These are phyloP conservation scores for Tanytarsus gracilentus DNA, from an alignment of 2,888 invertebrate species.

Conservation along the genomic window DNA sequence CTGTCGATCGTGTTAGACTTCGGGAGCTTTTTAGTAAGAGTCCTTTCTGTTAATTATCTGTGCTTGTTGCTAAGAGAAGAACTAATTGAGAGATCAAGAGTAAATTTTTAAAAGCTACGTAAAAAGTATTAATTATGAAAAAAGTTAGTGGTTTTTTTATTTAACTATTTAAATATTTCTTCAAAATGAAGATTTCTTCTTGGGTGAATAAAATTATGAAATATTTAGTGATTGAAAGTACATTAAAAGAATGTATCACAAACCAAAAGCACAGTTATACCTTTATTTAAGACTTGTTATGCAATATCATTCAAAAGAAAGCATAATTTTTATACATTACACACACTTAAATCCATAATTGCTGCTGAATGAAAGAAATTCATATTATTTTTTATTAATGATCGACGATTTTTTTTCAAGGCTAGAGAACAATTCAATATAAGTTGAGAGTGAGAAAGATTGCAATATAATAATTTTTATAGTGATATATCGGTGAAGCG, in stretches of 20 bases:
- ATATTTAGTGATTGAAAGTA: neutral
- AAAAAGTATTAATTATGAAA: neutral
- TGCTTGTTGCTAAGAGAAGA: too few relatives aligned
- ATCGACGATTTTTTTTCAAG: conserved; percentile 24
- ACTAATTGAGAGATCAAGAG: too few relatives aligned
- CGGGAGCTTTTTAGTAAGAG: conserved; percentile 26
- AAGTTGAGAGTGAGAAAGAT: neutral
- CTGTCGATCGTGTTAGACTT: conserved; percentile 26
- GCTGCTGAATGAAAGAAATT: conserved; percentile 2
- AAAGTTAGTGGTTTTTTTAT: neutral
- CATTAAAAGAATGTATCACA: too few relatives aligned
- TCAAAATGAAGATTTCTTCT: neutral
- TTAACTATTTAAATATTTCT: neutral
- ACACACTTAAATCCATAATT: neutral
- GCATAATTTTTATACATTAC: conserved; percentile 23
- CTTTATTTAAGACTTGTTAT: conserved; percentile 12
- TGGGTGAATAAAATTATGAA: too few relatives aligned
- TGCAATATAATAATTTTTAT: neutral
- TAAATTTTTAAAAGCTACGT: conserved; percentile 20
- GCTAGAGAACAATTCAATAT: conserved; percentile 19
- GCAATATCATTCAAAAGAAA: conserved; percentile 24
- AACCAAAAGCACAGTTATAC: neutral
- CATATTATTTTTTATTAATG: conserved; percentile 27
- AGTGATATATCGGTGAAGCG: conserved; percentile 20
- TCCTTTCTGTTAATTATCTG: conserved; percentile 12